Conservation (phyloP, 2,888 invertebrate species). For the Aspidiotus rigidus region DNA sequence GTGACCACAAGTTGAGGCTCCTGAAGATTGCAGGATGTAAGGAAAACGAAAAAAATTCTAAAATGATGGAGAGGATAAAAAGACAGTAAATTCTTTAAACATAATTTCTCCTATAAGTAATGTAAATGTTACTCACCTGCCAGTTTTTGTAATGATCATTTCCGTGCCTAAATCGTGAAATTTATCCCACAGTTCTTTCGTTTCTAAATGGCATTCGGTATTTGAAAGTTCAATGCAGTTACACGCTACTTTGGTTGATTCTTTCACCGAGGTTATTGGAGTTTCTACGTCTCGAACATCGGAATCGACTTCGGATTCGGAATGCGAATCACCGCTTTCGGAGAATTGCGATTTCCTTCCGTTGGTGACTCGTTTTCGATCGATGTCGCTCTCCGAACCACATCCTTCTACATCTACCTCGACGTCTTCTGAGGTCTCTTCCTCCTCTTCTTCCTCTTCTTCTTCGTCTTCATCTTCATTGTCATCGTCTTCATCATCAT, state of each 20-base stretch:
- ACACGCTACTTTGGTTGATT: slow-evolving; percentile 42
- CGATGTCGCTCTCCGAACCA: slow-evolving; percentile 24
- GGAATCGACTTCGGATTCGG: slow-evolving; percentile 22
- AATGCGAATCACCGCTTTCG: slow-evolving; percentile 25
- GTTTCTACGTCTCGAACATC: slow-evolving; percentile 26
- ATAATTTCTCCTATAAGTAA: too few relatives aligned
- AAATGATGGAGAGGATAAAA: too few relatives aligned
- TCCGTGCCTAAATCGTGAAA: slow-evolving; percentile 40
- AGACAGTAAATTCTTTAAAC: too few relatives aligned
- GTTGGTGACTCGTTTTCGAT: slow-evolving; percentile 17
- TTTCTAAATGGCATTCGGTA: slow-evolving; percentile 66
- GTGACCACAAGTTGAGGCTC: too few relatives aligned
- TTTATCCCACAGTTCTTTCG: slow-evolving; percentile 51
- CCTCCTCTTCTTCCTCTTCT: slow-evolving; percentile 23
- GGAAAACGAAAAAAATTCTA: too few relatives aligned
- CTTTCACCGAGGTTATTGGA: slow-evolving; percentile 20
- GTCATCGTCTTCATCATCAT: slow-evolving; percentile 23
- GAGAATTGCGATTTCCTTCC: slow-evolving; percentile 17
- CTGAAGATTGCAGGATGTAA: too few relatives aligned
- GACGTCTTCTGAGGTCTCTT: slow-evolving; percentile 28
- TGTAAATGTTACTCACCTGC: slow-evolving; percentile 38
- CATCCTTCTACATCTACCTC: slow-evolving; percentile 30
- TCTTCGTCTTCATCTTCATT: slow-evolving; percentile 14
- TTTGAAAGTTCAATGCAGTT: slow-evolving; percentile 56
- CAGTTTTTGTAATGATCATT: slow-evolving; percentile 41